Base-by-base conservation (phyloP, 2,888 invertebrate species). In the Hypomecis punctinalis region DNA sequence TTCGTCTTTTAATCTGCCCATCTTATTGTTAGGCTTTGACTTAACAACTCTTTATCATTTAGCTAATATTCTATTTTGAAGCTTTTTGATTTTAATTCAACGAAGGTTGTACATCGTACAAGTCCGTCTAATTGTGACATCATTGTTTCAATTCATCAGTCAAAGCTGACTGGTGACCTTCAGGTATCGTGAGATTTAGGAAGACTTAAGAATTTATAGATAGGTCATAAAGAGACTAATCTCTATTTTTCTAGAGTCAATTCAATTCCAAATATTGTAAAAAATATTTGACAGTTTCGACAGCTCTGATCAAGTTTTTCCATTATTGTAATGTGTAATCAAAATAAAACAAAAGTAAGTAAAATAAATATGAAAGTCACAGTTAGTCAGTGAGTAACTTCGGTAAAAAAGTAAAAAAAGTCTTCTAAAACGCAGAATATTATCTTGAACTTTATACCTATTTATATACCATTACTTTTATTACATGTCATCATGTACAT, bases 121-220 rank as follows among this genome's bases (percentile, higher is more conserved):
- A 33, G 51, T 81, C 81, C 81, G 80, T 85, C 78, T 85, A 85
- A 85, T 89, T 89, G 89, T 91, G 89, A 91, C 89, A 85, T 91
- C 90, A 89, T 84, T 85, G 85, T 86, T 86, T 86, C 83, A 84
- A 87, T 83, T 85, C 86, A 88, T 89, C 86, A 86, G 84, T 83
- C 83, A 81, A 75, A 73, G 71, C 71, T 73, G 64, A 76, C 75
- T 79, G 80, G 80, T 78, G 83, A 82, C 89, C 86, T 89, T 83
- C 82, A 78, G 46, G 59, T 64, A 73, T 76, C 77, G 70, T 76
- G 77, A 71, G 63, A 67, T 73, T 77, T 74, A 39, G 57, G 49
- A 68, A 76, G 74, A 73, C 66, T 61, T 77, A 59, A 13, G 64
- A 76, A 75, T 39, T 51, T 11, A 11, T 69, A 69, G 74, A 71